Conservation (phyloP, 2,888 invertebrate species). For the Caenorhabditis sp. region DNA sequence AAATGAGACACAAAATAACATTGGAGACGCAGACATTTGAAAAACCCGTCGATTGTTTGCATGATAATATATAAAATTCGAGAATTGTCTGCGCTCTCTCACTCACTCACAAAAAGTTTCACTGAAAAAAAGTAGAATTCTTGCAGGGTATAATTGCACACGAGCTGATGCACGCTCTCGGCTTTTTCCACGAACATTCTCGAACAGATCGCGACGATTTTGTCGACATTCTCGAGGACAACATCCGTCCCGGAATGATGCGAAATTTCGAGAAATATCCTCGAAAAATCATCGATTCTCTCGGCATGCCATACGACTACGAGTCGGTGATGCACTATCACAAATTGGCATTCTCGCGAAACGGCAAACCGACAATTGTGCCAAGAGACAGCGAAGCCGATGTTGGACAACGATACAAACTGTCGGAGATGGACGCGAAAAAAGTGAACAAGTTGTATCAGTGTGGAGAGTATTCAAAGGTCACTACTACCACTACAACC, state of each 20-base stretch:
- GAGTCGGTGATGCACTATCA: slow-evolving; percentile 81
- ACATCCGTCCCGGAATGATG: slow-evolving; percentile 76
- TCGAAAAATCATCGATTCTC: slow-evolving; percentile 71
- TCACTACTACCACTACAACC: slow-evolving; percentile 41
- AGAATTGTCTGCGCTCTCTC: too few species aligned
- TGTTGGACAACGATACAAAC: slow-evolving; percentile 68
- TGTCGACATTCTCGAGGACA: slow-evolving; percentile 80
- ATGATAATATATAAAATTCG: too few species aligned
- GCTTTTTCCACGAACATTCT: slow-evolving; percentile 86
- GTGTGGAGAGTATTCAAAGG: slow-evolving; percentile 65
- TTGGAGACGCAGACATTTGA: too few species aligned
- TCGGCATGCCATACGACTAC: slow-evolving; percentile 80
- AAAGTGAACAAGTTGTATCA: slow-evolving; percentile 71
- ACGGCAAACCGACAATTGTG: slow-evolving; percentile 74
- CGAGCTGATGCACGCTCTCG: slow-evolving; percentile 80
- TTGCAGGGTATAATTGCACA: slow-evolving; percentile 78
- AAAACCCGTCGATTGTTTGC: too few species aligned
- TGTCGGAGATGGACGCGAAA: slow-evolving; percentile 63
- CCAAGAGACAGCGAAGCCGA: slow-evolving; percentile 70
- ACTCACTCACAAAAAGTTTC: too few species aligned
- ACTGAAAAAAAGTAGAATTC: slow-evolving; percentile 2
- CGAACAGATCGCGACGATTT: slow-evolving; percentile 81
- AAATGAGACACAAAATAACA: too few species aligned
- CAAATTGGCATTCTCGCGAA: slow-evolving; percentile 73
- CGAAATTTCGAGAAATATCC: slow-evolving; percentile 74